These are phyloP conservation scores for Drosophila quadrilineata DNA, from an alignment of 1,140 invertebrate species.

Conservation along the genomic window DNA sequence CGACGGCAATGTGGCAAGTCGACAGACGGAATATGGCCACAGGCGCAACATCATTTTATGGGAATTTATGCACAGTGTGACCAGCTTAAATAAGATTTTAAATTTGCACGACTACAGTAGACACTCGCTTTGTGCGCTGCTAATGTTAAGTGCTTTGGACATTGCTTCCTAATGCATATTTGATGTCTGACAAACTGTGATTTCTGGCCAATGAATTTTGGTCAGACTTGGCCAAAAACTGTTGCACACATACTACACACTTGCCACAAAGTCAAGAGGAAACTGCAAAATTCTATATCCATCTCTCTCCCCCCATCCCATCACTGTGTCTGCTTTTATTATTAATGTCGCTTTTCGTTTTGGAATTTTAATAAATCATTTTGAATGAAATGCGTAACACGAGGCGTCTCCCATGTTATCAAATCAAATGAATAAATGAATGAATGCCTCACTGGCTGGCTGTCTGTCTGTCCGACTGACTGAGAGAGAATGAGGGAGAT, in stretches of 20 bases:
- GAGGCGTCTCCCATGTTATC: slow-evolving; percentile 42
- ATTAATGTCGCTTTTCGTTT: slow-evolving; percentile 57
- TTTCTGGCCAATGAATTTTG: slow-evolving; percentile 63
- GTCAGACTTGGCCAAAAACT: too few species aligned
- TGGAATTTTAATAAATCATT: slow-evolving; percentile 79
- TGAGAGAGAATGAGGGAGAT: too few species aligned
- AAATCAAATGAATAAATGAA: slow-evolving; percentile 74
- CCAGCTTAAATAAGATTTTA: slow-evolving; percentile 29
- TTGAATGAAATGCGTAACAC: slow-evolving; percentile 57
- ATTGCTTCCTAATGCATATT: slow-evolving; percentile 52
- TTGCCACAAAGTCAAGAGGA: slow-evolving; percentile 40
- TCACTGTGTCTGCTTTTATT: slow-evolving; percentile 50
- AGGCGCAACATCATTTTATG: slow-evolving; percentile 66
- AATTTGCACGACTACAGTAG: neutral
- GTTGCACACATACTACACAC: slow-evolving; percentile 47
- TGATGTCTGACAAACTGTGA: slow-evolving; percentile 60
- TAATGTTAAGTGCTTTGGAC: slow-evolving; percentile 43
- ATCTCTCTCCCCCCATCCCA: too few species aligned
- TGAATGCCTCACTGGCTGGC: slow-evolving; percentile 18
- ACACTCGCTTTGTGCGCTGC: slow-evolving; percentile 6
- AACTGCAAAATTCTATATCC: too few species aligned
- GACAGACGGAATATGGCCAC: slow-evolving; percentile 17
- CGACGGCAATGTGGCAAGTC: slow-evolving; percentile 29
- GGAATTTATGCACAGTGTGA: slow-evolving; percentile 45
- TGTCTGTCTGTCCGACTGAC: slow-evolving; percentile 21